phyloP scores from a whole-genome alignment of 2,113 vertebrate genomes.

The Acrocephalus arundinaceus region DNA sequence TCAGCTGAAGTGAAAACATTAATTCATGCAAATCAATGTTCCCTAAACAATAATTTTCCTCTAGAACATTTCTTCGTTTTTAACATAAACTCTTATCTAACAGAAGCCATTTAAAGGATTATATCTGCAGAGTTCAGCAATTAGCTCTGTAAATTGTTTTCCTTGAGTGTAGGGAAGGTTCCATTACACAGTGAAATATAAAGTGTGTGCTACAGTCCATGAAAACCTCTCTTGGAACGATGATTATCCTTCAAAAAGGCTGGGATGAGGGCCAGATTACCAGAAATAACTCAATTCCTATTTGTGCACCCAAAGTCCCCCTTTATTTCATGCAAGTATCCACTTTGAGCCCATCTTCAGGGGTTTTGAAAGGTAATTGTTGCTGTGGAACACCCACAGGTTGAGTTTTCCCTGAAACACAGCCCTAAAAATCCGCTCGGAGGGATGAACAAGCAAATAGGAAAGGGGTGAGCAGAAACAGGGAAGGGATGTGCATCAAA shows the following conservation, averaged over 20 bases:
- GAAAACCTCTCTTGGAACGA: slow-evolving; percentile 20
- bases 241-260: slow-evolving; percentile 16
- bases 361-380: background rate
- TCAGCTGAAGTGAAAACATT: slow-evolving; percentile 43
- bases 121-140: slow-evolving; percentile 42
- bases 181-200: slow-evolving; percentile 16
- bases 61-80: slow-evolving; percentile 3
- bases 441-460: background rate
- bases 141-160: slow-evolving; percentile 45
- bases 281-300: background rate
- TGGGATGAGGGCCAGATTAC: slow-evolving; percentile 29
- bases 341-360: background rate
- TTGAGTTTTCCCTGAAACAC: background rate
- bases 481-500: background rate
- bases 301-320: background rate
- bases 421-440: background rate
- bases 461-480: background rate
- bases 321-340: background rate
- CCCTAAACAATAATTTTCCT: slow-evolving; percentile 50
- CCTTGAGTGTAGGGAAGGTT: background rate
- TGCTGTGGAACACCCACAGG: background rate
- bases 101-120: background rate
- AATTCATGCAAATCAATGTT: slow-evolving; percentile 47
- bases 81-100: slow-evolving; percentile 33
- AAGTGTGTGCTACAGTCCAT: background rate